These are phyloP conservation scores for Leucosticte australis DNA, from an alignment of 2,113 vertebrate species.

Conservation along the genomic window DNA sequence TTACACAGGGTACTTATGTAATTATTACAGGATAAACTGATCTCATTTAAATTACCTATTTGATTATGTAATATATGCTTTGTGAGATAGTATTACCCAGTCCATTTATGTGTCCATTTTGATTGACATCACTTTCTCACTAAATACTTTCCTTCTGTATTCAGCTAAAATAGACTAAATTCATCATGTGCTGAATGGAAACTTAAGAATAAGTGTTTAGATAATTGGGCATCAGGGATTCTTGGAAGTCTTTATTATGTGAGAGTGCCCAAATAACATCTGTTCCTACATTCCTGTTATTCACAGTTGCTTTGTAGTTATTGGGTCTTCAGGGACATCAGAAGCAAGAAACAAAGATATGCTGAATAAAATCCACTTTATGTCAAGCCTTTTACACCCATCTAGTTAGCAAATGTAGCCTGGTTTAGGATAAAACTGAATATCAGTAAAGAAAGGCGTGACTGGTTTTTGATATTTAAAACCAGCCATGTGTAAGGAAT, in stretches of 20 bases:
- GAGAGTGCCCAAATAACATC: conserved; percentile 71
- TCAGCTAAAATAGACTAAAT: conserved; percentile 62
- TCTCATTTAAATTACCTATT: conserved; percentile 50
- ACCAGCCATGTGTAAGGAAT: neutral
- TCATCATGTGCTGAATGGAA: conserved; percentile 62
- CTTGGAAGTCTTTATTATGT: conserved; percentile 77
- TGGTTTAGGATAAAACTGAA: neutral
- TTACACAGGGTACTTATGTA: neutral
- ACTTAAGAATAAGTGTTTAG: conserved; percentile 66
- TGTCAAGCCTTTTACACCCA: conserved; percentile 54
- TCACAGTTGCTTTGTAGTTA: conserved; percentile 75
- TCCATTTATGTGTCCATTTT: conserved; percentile 47
- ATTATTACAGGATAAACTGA: conserved; percentile 54
- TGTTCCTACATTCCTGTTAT: conserved; percentile 71
- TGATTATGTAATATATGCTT: conserved; percentile 42
- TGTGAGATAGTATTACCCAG: conserved; percentile 12
- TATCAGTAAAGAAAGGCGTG: neutral
- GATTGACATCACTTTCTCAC: conserved; percentile 59
- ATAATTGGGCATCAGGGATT: conserved; percentile 79
- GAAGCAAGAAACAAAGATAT: conserved; percentile 71
- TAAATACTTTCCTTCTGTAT: conserved; percentile 50
- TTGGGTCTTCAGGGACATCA: conserved; percentile 66
- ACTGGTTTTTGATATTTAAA: neutral
- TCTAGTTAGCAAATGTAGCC: conserved; percentile 15
- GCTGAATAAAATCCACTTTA: conserved; percentile 55